A percentile compares a stretch with the other conserved stretches of the same genome.
phyloP scores from a whole-genome alignment of 2,113 vertebrate species.

The Sisor rabdophorus region DNA sequence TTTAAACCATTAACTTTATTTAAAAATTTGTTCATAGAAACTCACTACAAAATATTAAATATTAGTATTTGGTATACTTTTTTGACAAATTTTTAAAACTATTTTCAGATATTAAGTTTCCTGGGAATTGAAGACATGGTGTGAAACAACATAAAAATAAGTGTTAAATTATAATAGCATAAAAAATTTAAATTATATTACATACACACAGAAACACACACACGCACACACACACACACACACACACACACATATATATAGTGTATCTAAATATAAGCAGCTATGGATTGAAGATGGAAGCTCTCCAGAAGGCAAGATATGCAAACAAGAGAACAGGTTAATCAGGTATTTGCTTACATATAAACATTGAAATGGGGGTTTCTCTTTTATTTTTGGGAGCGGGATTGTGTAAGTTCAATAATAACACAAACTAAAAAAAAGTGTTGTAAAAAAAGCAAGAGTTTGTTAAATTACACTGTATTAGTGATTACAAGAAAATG shows the following conservation, averaged over 20 bases:
- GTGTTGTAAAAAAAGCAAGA: not conserved
- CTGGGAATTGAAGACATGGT: too few species aligned
- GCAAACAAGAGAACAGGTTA: conserved; percentile 7
- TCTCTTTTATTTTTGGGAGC: not conserved
- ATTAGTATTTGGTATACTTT: too few species aligned
- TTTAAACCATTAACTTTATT: conserved; percentile 28
- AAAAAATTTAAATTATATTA: too few species aligned
- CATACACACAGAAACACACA: too few species aligned
- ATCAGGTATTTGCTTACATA: conserved; percentile 40
- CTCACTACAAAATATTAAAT: conserved; percentile 9
- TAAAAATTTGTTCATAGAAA: conserved; percentile 33
- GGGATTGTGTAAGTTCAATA: not conserved
- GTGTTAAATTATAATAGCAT: too few species aligned
- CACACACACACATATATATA: too few species aligned
- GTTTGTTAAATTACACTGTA: not conserved
- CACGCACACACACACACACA: too few species aligned
- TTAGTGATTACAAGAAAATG: not conserved
- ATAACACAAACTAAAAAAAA: not conserved
- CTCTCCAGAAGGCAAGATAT: conserved; percentile 3
- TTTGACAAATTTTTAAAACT: too few species aligned
- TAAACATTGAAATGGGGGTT: conserved; percentile 29
- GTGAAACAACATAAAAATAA: too few species aligned
- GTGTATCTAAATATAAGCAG: too few species aligned
- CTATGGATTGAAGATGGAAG: not conserved
- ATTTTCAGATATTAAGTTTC: conserved; percentile 7